These are phyloP conservation scores for Hetaerina titia DNA, from an alignment of 2,888 invertebrate genomes.

Conservation along the genomic window DNA sequence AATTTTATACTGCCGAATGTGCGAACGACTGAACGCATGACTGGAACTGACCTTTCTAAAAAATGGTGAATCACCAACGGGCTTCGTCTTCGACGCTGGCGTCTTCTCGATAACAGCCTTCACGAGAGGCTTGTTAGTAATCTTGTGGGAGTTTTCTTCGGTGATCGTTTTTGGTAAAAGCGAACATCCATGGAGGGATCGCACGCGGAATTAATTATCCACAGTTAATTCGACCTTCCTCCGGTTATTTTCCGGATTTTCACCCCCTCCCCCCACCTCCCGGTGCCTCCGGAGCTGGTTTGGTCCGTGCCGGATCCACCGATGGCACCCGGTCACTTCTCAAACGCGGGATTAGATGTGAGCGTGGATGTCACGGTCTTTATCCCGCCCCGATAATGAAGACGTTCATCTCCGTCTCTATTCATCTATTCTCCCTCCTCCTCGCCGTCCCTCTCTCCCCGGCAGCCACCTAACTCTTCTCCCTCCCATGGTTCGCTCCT, in stretches of 20 bases:
- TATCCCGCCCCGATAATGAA: slow-evolving; percentile 26
- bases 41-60: too few species aligned
- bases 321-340: neutral
- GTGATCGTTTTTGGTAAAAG: neutral
- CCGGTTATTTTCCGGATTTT: slow-evolving; percentile 8
- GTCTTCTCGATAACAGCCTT: neutral
- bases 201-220: slow-evolving; percentile 15
- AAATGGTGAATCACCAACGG: too few species aligned
- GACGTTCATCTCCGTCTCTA: slow-evolving; percentile 24
- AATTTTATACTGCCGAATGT: too few species aligned
- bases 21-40: too few species aligned
- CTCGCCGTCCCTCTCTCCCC: neutral
- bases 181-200: neutral
- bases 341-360: neutral
- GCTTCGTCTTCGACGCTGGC: too few species aligned
- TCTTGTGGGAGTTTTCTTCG: neutral
- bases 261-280: neutral
- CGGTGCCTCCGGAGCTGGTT: neutral
- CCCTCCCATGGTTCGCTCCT: neutral
- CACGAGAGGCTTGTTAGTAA: neutral
- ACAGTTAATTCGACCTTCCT: neutral
- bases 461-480: neutral
- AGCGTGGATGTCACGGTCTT: slow-evolving; percentile 10
- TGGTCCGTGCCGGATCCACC: neutral
- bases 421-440: neutral